Evolutionary conservation across 2,888 invertebrate genomes (phyloP), one percentile per base, ranked within the genome.

Genomic region (Argyra leucocephala): DNA sequence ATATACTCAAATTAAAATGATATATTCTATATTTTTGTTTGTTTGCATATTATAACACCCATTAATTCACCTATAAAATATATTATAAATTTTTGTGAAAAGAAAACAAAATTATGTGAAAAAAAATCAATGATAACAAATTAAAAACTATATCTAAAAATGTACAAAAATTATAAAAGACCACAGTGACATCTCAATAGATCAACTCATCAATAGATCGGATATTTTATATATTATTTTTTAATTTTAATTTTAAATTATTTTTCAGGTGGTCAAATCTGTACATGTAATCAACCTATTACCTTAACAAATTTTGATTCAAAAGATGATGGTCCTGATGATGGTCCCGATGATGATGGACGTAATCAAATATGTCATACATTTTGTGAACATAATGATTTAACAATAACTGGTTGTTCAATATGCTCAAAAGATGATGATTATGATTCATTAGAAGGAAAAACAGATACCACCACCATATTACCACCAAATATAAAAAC

Each of bases 391-490:
- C 69, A 75, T 63, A 72, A 70, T 6, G 67, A 67, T 37, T 69
- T 71, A 66, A 73, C 76, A 6, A 67, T 78, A 63, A 67, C 69
- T 67, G 78, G 78, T 62, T 79, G 79, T 71, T 77, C 74, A 71
- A 70, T 72, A 68, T 78, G 76, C 67, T 67, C 59, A 22, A 57
- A 62, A 57, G 23, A 59, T 59, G 18, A 59, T 59, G 37, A 62
- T 36, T 6, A 59, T 59, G 12, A 59, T 59, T 15, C 4, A 9
- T 22, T 12, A 10, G 23, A 22, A 15, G 5, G 68, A 68, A 66
- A 69, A 69, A 67, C 67, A 64, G 61, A 57, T 48, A n/a, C n/a
- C n/a, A 64, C 65, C 31, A n/a, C 10, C 3, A 23, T 63, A n/a
- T 36, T 65, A 22, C 62, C 60, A 64, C 57, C 22, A 48, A 22